Evolutionary conservation across 2,888 invertebrate species (phyloP), one percentile per base, ranked within the genome.

Genomic region (Glyphotaelius pellucidus): DNA sequence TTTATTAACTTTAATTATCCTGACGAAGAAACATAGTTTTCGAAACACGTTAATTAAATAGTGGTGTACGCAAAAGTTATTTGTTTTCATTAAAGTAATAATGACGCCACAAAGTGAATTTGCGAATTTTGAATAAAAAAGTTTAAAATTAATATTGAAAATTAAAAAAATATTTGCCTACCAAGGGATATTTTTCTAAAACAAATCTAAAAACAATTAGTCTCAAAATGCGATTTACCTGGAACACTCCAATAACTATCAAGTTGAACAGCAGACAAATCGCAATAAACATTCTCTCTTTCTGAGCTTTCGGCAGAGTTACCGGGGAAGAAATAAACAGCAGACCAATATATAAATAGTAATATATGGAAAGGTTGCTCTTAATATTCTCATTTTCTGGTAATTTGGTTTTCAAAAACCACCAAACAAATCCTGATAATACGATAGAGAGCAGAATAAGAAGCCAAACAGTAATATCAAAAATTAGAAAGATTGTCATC

Each of bases 401-500:
- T 38, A 88, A 87, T 31, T 35, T 90, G 12, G 85, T 52, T 47
- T 92, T 92, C 92, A 92, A 91, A 52, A 91, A 15, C 92, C 92
- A 93, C 92, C 92, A 92, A 30, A 93, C 25, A 79, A 91, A 47
- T 9, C 89, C 92, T 19, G 81, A 35, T 12, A 92, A 31, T 11
- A 92, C 4, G 19, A 52, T 85, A 14, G 30, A 83, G 7, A 47
- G n/a, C 12, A 91, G 42, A 12, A 93, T 89, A 7, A 93, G n/a
- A 7, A 19, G 4, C 92, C 92, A 93, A 7, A 88, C 90, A 1
- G 47, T 52, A 0, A 86, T 90, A 85, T 88, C 91, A 92, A 95
- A 95, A 80, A 95, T 90, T 30, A 90, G 88, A 19, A 95, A 95
- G 9, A 95, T 94, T 67, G 94, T 94, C 88, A 95, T 93, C 95